Percentiles rank a stretch among this genome's conserved stretches.
Evolutionary conservation across 2,113 vertebrate genomes (phyloP).

Genomic region (Peromyscus californicus): DNA sequence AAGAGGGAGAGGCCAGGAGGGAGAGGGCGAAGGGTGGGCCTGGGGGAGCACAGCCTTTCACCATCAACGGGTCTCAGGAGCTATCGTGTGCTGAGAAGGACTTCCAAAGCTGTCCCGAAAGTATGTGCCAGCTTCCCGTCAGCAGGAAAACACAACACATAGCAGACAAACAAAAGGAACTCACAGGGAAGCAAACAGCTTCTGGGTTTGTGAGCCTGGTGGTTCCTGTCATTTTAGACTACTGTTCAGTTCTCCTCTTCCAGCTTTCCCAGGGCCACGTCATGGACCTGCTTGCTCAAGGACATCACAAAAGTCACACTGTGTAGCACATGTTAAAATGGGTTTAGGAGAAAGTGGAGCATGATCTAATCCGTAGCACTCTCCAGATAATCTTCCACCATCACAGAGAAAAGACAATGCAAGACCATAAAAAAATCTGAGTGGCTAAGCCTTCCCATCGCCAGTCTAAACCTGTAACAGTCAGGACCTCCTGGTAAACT

Average conservation of each 20-base stretch:
- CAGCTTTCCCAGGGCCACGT: not conserved
- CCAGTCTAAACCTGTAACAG: not conserved
- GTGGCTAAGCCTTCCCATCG: not conserved
- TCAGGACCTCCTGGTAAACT: not conserved
- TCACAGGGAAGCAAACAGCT: not conserved
- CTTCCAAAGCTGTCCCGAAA: not conserved
- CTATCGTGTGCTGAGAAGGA: not conserved
- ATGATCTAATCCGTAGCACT: not conserved
- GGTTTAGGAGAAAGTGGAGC: not conserved
- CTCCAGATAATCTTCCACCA: not conserved
- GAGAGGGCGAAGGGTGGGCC: rapidly evolving
- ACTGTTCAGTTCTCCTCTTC: not conserved
- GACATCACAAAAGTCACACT: not conserved
- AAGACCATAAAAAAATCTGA: not conserved
- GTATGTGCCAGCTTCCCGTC: not conserved
- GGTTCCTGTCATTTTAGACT: not conserved
- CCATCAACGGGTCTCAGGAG: not conserved
- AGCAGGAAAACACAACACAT: not conserved
- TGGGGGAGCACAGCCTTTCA: not conserved
- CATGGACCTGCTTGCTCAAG: not conserved
- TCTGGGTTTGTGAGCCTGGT: not conserved
- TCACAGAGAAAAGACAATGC: not conserved
- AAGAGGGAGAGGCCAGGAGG: not conserved
- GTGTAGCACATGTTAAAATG: not conserved
- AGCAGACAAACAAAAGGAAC: constrained; percentile 6